A percentile compares a stretch with the other conserved stretches of the same genome.
phyloP scores from a whole-genome alignment of 2,113 vertebrate species.

The Gymnogyps californianus region DNA sequence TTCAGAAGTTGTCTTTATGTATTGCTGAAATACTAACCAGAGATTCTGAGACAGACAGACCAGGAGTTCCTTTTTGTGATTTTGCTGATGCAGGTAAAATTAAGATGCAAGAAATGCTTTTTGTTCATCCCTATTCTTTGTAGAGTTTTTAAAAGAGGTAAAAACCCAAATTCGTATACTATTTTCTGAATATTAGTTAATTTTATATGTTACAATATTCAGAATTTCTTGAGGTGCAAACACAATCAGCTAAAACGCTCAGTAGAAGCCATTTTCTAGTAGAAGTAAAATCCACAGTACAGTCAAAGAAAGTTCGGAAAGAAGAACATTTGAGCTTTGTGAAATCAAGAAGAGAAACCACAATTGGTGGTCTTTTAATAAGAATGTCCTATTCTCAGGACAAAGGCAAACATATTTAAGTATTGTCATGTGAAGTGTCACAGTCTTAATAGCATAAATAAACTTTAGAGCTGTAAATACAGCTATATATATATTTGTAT shows the following conservation, averaged over 20 bases:
- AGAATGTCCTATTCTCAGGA: neutral
- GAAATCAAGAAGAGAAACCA: neutral
- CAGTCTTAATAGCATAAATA: neutral
- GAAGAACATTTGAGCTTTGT: neutral
- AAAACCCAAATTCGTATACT: rapidly evolving
- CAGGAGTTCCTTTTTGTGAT: constrained; percentile 81
- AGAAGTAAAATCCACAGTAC: neutral
- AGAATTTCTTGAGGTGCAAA: neutral
- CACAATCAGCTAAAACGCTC: neutral
- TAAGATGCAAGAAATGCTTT: neutral
- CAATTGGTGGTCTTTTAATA: neutral
- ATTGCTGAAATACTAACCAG: constrained; percentile 78
- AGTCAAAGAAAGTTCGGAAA: neutral
- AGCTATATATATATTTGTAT: neutral
- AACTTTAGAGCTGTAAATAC: neutral
- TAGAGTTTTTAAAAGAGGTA: neutral
- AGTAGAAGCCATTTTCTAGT: neutral
- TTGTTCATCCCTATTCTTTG: neutral
- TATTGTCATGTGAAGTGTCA: neutral
- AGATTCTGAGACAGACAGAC: constrained; percentile 73
- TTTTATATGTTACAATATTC: neutral
- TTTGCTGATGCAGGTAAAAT: constrained; percentile 86
- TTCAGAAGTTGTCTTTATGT: constrained; percentile 78
- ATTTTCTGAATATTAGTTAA: neutral
- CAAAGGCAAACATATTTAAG: neutral